These are phyloP conservation scores for Abscondita cerata DNA, from an alignment of 2,888 invertebrate genomes.

Conservation along the genomic window DNA sequence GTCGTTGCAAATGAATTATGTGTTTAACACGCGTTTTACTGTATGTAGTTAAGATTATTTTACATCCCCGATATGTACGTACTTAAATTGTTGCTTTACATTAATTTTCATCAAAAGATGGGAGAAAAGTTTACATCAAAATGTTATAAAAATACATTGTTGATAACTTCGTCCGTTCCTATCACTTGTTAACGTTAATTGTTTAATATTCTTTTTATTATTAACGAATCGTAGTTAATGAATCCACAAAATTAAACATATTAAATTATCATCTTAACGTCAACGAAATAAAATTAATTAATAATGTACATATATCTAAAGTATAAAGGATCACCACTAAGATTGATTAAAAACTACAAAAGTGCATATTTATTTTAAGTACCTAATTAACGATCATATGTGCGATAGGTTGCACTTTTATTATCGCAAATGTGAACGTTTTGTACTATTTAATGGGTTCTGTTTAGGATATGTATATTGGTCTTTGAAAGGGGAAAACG, in stretches of 20 bases:
- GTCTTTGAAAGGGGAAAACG: conserved; percentile 26
- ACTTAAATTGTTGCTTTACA: too few relatives aligned
- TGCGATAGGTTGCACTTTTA: background rate
- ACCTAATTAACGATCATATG: conserved; percentile 15
- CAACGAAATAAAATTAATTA: background rate
- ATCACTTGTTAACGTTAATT: background rate
- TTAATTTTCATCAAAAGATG: too few relatives aligned
- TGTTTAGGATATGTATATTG: conserved; percentile 35
- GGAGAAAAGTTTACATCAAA: too few relatives aligned
- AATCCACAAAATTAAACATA: background rate
- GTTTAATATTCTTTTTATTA: background rate
- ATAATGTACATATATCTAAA: background rate
- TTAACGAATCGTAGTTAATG: background rate
- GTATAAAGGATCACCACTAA: conserved; percentile 13
- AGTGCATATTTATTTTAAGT: conserved; percentile 23
- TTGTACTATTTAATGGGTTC: conserved; percentile 23
- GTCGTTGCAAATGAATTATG: conserved; percentile 28
- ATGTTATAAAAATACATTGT: conserved; percentile 14
- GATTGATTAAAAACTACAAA: conserved; percentile 20
- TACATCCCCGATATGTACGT: conserved; percentile 15
- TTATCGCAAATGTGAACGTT: conserved; percentile 11
- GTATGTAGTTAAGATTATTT: conserved; percentile 17
- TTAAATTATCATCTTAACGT: background rate
- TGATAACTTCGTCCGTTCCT: conserved; percentile 21
- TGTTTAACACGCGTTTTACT: conserved; percentile 22